A percentile compares a stretch with the other conserved stretches of the same genome.
These are phyloP conservation scores for Chrysolina oricalcia DNA, from an alignment of 2,888 invertebrate species.

Conservation along the genomic window DNA sequence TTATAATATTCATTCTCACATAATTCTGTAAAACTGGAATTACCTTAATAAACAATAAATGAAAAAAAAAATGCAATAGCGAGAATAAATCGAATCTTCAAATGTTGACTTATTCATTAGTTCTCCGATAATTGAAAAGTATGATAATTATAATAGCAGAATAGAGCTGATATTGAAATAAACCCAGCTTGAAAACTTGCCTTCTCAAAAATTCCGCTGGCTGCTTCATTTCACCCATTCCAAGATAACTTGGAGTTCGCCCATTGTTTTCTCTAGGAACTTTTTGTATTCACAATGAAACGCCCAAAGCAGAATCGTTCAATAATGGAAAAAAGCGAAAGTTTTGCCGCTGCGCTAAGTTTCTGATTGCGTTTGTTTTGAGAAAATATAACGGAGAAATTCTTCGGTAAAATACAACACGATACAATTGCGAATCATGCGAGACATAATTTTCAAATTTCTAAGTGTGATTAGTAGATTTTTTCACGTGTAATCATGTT, in stretches of 20 bases:
- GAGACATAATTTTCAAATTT: slow-evolving; percentile 24
- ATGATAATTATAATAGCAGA: too few relatives aligned
- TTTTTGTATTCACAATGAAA: slow-evolving; percentile 39
- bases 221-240: background rate
- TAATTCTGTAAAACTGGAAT: too few relatives aligned
- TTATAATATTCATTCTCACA: too few relatives aligned
- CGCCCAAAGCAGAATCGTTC: slow-evolving; percentile 46
- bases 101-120: too few relatives aligned
- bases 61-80: too few relatives aligned
- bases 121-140: too few relatives aligned
- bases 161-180: too few relatives aligned
- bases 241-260: slow-evolving; percentile 41
- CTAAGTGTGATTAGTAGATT: background rate
- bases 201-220: background rate
- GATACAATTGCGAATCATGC: slow-evolving; percentile 5
- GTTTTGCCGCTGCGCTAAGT: slow-evolving; percentile 40
- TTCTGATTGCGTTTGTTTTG: slow-evolving; percentile 45
- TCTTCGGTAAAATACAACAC: slow-evolving; percentile 19
- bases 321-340: slow-evolving; percentile 41
- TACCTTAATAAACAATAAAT: too few relatives aligned
- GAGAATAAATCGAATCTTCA: too few relatives aligned
- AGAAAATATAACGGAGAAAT: slow-evolving; percentile 44
- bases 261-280: slow-evolving; percentile 39
- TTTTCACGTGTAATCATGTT: too few relatives aligned
- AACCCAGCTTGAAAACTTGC: too few relatives aligned